Base-by-base conservation (phyloP, 2,888 invertebrate species). In the Notocelia uddmanniana region DNA sequence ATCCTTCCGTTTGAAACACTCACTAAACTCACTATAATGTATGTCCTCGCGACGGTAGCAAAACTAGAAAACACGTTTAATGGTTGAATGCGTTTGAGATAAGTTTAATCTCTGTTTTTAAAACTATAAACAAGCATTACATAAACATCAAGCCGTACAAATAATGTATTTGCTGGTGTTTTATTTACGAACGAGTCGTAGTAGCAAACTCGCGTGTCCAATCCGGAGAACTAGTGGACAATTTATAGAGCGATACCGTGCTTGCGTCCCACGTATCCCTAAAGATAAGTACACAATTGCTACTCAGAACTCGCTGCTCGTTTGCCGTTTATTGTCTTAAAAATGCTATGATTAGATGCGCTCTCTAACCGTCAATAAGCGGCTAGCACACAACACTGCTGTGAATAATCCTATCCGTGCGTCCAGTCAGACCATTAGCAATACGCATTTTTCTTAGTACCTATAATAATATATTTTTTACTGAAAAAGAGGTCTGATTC, bases 201-300 rank as follows among this genome's bases (percentile, higher is more conserved):
- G 41, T 41, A 60, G 45, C 23, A 15, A 59, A 18, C 60, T 76
- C 68, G 76, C 76, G 74, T 74, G 73, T 75, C 75, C 76, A 76
- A 77, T 82, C 78, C 77, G 76, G 76, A 75, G 76, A 76, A 75
- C 80, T 76, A 76, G 73, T 74, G 60, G 74, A 74, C 77, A 73
- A 81, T 82, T 82, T 81, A 78, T 81, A 75, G 79, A 76, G 79
- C 78, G 77, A 81, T 80, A 81, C 79, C 77, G 78, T 72, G 75
- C 67, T 60, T 31, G 72, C 60, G 74, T 70, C 73, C 68, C 58
- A 59, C 59, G 52, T 59, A 66, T 37, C 37, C 5, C 13, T 13
- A 10, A 31, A 15, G 31, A 45, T 19, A 13, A n/a, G n/a, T n/a
- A n/a, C n/a, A 52, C 18, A 10, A 31, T 19, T 63, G n/a, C 58